These are phyloP conservation scores for Himalopsyche anomala DNA, from an alignment of 2,888 invertebrate species.

Conservation along the genomic window DNA sequence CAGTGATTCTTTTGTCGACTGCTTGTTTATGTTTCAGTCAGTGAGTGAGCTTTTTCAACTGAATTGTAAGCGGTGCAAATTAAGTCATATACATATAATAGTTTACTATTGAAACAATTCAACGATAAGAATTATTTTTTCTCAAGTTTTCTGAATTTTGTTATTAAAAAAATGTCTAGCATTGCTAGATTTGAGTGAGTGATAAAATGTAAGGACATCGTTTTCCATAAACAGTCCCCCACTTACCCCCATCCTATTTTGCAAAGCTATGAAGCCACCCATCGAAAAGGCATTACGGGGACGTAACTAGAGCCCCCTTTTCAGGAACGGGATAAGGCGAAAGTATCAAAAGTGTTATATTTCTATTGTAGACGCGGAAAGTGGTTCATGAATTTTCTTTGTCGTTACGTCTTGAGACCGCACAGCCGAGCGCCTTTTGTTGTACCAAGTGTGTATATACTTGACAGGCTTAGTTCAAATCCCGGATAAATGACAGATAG, in stretches of 20 bases:
- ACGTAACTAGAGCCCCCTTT: conserved; percentile 28
- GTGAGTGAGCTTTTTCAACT: no score
- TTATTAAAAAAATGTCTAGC: no score
- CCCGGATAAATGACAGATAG: conserved; percentile 37
- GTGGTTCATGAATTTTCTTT: conserved; percentile 38
- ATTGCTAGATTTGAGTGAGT: no score
- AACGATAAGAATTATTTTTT: no score
- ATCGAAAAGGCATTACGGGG: conserved; percentile 24
- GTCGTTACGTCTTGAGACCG: conserved; percentile 2
- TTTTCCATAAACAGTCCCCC: no score
- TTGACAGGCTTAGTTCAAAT: conserved; percentile 11
- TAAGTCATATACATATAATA: no score
- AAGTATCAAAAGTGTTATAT: conserved; percentile 40
- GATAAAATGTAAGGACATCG: no score
- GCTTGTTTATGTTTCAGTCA: no score
- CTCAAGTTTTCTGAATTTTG: no score
- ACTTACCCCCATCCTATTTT: background rate
- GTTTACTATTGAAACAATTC: no score
- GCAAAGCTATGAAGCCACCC: conserved; percentile 19
- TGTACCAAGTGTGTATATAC: conserved; percentile 12
- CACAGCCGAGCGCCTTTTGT: conserved; percentile 9
- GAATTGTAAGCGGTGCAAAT: no score
- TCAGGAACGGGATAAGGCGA: conserved; percentile 24
- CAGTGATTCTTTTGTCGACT: no score
- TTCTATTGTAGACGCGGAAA: conserved; percentile 25